Evolutionary conservation across 2,888 invertebrate species (phyloP), one percentile per base, ranked within the genome.

Genomic region (Sinopyrophorus schimmeli): DNA sequence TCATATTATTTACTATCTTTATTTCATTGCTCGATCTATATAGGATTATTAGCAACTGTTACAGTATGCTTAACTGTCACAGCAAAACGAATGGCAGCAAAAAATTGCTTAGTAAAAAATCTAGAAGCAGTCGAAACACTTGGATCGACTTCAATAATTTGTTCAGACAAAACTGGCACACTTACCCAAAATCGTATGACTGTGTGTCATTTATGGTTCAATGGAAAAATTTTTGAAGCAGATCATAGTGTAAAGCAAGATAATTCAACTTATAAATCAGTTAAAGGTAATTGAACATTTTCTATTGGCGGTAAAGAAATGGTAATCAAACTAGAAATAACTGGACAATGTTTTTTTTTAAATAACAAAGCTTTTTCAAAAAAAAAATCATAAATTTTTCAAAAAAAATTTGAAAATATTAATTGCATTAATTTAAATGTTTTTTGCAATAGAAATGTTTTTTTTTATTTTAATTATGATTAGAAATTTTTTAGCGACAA

Each of bases 61-160:
- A 89, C 89, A 1, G 87, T 85, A 11, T 85, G 86, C 62, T 71
- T 89, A 55, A 87, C 88, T 0, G 74, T 90, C 48, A 87, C 88
- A 3, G 88, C 89, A 17, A 87, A 88, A 69, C 77, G 86, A 65
- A 89, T 88, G 88, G 88, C 89, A 4, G 77, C 77, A 26, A 88
- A 87, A 73, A 89, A 89, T 68, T 90, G 89, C 63, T 71, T 89
- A 27, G 86, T 89, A 3, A 88, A 88, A 72, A 87, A 89, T 70
- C 70, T 89, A 57, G 87, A 89, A 69, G 87, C 87, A 21, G 88
- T 89, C 1, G 88, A 89, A 71, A 88, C 88, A 0, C 74, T 89
- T 3, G 88, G 88, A 4, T 87, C 87, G 1, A 89, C 89, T 0
- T 86, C 87, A 1, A 84, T 84, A 43, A 89, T 89, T 61, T 89